Base-by-base conservation (phyloP, 2,113 vertebrate species). In the Platichthys flesus region DNA sequence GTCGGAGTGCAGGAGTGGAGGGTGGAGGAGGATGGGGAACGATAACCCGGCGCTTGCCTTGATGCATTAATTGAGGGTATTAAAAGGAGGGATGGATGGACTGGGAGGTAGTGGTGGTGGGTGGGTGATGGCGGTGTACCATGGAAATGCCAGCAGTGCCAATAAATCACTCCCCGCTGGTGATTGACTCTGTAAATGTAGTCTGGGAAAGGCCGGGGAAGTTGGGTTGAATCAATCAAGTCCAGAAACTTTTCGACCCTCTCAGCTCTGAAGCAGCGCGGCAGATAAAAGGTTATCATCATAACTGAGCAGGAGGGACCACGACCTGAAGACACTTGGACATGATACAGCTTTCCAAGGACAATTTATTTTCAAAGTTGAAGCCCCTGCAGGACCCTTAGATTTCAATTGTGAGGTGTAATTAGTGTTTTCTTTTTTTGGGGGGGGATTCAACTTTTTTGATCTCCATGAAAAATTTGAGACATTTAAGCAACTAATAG, bases 41-140 rank as follows among this genome's bases (percentile, higher is more conserved):
- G 88, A 90, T 90, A 94, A 92, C 89, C 90, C 81, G 12, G 16
- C 14, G 78, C 89, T 85, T 88, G 91, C 91, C 80, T 89, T 90
- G 84, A 85, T 92, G 91, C 91, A 94, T 94, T 93, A 89, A 93
- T 90, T 90, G 91, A 83, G 81, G 85, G 87, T 89, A 93, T 94
- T 93, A 93, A 81, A 90, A 45, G 77, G 71, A 88, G 75, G 88
- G 76, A 81, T 89, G 82, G 85, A 87, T 82, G 79, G 80, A 85
- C 78, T 63, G 79, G 75, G 74, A 70, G 67, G 76, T 68, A 75
- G 73, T 49, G 74, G 85, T 14, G 35, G 45, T 59, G 76, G 68
- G 74, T 9, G 65, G 85, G 71, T 40, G 66, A 80, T 76, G 81
- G 69, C 71, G 63, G 84, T 47, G 23, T 88, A 84, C 87, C 67